Evolutionary conservation across 2,113 vertebrate genomes (phyloP), one percentile per base, ranked within the genome.

Genomic region (Oxygymnocypris stewartii): DNA sequence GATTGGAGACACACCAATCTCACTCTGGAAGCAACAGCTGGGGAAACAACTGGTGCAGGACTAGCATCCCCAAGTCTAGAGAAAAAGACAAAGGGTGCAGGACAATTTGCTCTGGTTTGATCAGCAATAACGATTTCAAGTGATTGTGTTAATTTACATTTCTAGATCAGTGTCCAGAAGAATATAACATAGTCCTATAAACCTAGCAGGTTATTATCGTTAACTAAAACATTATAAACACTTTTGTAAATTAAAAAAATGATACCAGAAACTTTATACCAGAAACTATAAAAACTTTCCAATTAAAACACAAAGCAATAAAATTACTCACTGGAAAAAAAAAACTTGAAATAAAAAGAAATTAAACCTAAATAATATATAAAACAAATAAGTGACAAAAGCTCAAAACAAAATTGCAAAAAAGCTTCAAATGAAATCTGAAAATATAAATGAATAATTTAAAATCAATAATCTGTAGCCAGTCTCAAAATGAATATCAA

Each of bases 41-140:
- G 37, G 16, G 63, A 80, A 79, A 86, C 79, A 86, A 88, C 75
- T 87, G 84, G 35, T 88, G 82, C 16, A 78, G 57, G 80, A 67
- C n/a, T 18, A 80, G 40, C 37, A 65, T 44, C 44, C 31, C 23
- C 28, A 61, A 42, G 31, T 35, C 51, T 37, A n/a, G 20, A 69
- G 25, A 51, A 49, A 7, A 67, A 44, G 31, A 47, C 13, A 28
- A 5, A 1, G n/a, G 37, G 74, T 28, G 4, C 35, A 4, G 47
- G 51, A 11, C 11, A 23, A 12, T 42, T 71, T 23, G 35, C 16
- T 63, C 1, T 28, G 28, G 28, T 23, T 73, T 73, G 69, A 73
- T 73, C 10, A 73, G 18, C 12, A 42, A 73, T 4, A 6, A 20
- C 0, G 3, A 37, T 35, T 67, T 67, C 2, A 35, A 9, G 25